A percentile compares a stretch with the other conserved stretches of the same genome.
phyloP scores from a whole-genome alignment of 2,113 vertebrate species.

The Corythoichthys intestinalis region DNA sequence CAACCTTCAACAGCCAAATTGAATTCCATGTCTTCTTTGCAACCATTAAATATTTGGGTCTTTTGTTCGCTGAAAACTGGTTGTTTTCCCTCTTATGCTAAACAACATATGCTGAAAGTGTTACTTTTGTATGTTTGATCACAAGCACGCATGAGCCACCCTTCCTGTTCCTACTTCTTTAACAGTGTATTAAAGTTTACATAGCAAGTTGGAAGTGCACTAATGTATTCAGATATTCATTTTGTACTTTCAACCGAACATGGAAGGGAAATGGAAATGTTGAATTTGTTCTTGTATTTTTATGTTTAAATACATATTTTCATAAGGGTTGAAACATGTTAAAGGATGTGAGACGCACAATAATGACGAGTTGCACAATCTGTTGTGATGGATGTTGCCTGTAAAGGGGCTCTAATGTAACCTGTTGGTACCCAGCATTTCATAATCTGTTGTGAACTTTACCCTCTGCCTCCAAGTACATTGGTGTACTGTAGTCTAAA shows the following conservation, averaged over 20 bases:
- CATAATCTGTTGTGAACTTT: neutral
- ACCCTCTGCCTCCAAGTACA: slow-evolving; percentile 13
- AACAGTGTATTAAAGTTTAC: slow-evolving; percentile 65
- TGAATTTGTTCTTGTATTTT: slow-evolving; percentile 38
- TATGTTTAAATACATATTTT: slow-evolving; percentile 65
- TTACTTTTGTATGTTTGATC: slow-evolving; percentile 20
- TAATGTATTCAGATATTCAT: slow-evolving; percentile 40
- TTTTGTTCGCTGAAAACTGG: slow-evolving; percentile 7
- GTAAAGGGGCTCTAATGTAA: slow-evolving; percentile 1
- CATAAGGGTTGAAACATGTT: slow-evolving; percentile 34
- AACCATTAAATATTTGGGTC: neutral
- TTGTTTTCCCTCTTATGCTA: neutral
- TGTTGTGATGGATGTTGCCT: neutral
- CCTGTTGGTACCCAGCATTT: slow-evolving; percentile 18
- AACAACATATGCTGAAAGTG: neutral
- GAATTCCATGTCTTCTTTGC: slow-evolving; percentile 3
- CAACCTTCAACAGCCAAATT: slow-evolving; percentile 4
- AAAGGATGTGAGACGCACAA: slow-evolving; percentile 34
- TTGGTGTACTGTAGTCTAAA: neutral
- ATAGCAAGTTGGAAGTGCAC: slow-evolving; percentile 47
- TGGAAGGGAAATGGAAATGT: slow-evolving; percentile 17
- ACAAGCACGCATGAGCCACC: slow-evolving; percentile 17
- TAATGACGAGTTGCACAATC: slow-evolving; percentile 17
- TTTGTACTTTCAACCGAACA: slow-evolving; percentile 34
- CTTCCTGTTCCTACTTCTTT: slow-evolving; percentile 19